Base-by-base conservation (phyloP, 1,140 invertebrate genomes). In the Condylostylus longicornis region DNA sequence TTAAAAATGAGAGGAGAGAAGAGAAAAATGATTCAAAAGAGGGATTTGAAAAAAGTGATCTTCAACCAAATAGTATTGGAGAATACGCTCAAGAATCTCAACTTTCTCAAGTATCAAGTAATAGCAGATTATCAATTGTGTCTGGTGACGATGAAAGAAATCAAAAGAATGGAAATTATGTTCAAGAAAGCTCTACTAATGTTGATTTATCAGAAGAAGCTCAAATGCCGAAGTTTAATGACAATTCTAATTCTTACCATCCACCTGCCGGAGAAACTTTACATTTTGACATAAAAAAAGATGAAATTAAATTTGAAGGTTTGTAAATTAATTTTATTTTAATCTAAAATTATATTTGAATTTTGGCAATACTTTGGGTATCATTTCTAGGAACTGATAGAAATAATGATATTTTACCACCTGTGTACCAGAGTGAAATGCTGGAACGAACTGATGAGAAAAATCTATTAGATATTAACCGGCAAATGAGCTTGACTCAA, bases 101-200 rank as follows among this genome's bases (percentile, higher is more conserved):
- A 32, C 46, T 71, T 1, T 74, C 70, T 5, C 69, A 72, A 51
- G 68, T 74, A 9, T 74, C 71, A 10, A 72, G 69, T 1, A 66
- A 72, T 38, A 71, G 69, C 33, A 54, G 63, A 12, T 50, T 74
- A n/a, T 71, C 70, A 0, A 65, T 67, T 32, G 56, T 67, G 5
- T 67, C 64, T 13, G 65, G 66, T 15, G 53, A 54, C 31, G 51
- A 58, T 13, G 54, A 48, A 39, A 40, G 42, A 23, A 18, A 20
- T n/a, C 8, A n/a, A n/a, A 4, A 30, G 14, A 14, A 4, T 39
- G 34, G 7, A 48, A 47, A 14, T 27, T 35, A 3, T 38, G 35
- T 4, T 31, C 29, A 36, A 33, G 7, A 8, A 30, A 37, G 1
- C 10, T 43, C 38, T 14, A 42, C 44, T 25, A 38, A 45, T 3